Evolutionary conservation across 2,113 vertebrate species (phyloP).

Genomic region (Chloropsis cyanopogon): DNA sequence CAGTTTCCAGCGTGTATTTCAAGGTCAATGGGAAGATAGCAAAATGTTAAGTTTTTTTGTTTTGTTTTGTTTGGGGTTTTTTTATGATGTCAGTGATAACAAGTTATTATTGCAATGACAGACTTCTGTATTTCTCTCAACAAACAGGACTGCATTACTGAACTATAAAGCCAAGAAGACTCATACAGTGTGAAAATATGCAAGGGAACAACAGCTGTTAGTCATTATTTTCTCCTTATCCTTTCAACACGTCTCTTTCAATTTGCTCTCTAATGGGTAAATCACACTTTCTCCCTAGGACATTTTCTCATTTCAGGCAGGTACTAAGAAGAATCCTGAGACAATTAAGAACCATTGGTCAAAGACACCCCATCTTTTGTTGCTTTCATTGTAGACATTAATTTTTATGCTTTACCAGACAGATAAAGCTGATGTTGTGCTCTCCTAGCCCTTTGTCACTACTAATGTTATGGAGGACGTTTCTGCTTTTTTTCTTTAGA

Average conservation of each 20-base stretch:
- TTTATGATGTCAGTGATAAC: neutral
- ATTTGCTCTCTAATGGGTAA: constrained; percentile 50
- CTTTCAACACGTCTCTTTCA: constrained; percentile 57
- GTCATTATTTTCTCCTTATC: constrained; percentile 51
- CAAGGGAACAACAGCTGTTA: constrained; percentile 46
- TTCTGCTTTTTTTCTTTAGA: neutral
- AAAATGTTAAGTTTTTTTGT: neutral
- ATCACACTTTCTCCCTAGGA: constrained; percentile 50
- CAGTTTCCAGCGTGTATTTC: neutral
- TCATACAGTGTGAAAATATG: neutral
- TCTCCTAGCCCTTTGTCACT: neutral
- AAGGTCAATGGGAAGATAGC: neutral
- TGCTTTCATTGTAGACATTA: neutral
- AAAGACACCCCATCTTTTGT: neutral
- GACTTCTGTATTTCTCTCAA: neutral
- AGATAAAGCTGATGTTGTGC: neutral
- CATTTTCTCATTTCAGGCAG: constrained; percentile 19
- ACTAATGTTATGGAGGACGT: neutral
- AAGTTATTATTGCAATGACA: neutral
- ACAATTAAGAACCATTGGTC: neutral
- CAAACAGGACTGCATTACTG: neutral
- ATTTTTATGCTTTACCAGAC: neutral
- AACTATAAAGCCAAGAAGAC: neutral
- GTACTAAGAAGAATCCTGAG: constrained; percentile 5
- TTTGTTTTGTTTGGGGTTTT: fast-evolving